Evolutionary conservation across 2,888 invertebrate genomes (phyloP), one percentile per base, ranked within the genome.

Genomic region (Caenorhabditis doughertyi): DNA sequence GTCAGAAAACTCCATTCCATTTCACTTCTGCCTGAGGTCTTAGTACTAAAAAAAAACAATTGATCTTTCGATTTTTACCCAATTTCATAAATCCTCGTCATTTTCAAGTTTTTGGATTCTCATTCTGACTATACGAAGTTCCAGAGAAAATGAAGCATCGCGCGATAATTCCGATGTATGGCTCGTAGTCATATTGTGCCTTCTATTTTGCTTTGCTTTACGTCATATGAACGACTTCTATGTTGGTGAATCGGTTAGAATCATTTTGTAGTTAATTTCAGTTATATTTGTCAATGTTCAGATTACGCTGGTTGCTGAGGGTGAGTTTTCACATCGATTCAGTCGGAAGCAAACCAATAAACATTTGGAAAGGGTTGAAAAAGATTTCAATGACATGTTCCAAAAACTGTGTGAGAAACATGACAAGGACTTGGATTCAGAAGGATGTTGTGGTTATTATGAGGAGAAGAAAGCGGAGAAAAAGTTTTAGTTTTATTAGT

Each of bases 201-300:
- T 84, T 39, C 51, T 86, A 16, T 82, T 86, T 47, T 85, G 84
- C 53, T 84, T 86, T 53, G 86, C 86, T 11, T 47, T 86, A 25
- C 79, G 86, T 56, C 86, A 86, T 79, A 82, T 83, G 58, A 86
- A 86, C 70, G 86, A 86, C 35, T 86, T 86, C 53, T 86, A 86
- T 62, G 68, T 81, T 49, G 86, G 86, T n/a, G 84, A 85, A 84
- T 73, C 86, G 58, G 86, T 86, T 58, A 21, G 82, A 27, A 21
- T 11, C n/a, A n/a, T n/a, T n/a, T n/a, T n/a, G n/a, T n/a, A n/a
- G 16, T 35, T 32, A 13, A 44, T 47, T 44, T 16, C 25, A 11
- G 13, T 51, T 16, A 18, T 32, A 25, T 21, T 32, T 39, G 16
- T 21, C 42, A 35, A 9, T 82, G n/a, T n/a, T 56, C 23, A 86